A percentile compares a stretch with the other conserved stretches of the same genome.
Conservation (phyloP, 1,140 invertebrate genomes). For the Zaprionus ghesquierei region DNA sequence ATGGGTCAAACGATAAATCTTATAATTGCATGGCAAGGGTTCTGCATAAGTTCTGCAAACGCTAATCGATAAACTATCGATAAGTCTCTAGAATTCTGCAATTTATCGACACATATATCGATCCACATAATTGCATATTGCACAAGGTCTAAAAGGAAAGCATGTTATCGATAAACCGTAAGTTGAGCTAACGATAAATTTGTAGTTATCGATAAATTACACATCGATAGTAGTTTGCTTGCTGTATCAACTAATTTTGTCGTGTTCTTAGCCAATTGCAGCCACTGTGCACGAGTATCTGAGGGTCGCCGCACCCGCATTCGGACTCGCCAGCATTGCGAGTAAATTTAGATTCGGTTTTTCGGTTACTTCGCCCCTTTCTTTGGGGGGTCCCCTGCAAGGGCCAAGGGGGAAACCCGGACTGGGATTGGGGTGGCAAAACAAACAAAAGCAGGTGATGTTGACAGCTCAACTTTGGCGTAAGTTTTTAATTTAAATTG, state of each 20-base stretch:
- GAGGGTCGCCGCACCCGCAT: slow-evolving; percentile 7
- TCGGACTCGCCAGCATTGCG: background rate
- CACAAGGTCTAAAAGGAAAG: too few relatives aligned
- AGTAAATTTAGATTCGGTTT: slow-evolving; percentile 31
- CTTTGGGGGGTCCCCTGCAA: too few relatives aligned
- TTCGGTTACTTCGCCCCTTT: background rate
- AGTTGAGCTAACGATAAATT: too few relatives aligned
- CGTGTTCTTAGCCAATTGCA: background rate
- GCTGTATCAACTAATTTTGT: too few relatives aligned
- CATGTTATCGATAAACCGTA: too few relatives aligned
- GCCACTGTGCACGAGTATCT: slow-evolving; percentile 16
- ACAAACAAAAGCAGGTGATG: slow-evolving; percentile 62
- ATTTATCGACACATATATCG: background rate
- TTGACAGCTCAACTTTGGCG: slow-evolving; percentile 61
- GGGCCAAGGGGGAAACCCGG: background rate
- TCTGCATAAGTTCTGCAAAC: too few relatives aligned
- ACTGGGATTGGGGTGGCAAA: slow-evolving; percentile 14
- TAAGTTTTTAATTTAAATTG: slow-evolving; percentile 57
- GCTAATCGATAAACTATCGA: background rate
- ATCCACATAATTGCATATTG: too few relatives aligned
- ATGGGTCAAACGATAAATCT: too few relatives aligned
- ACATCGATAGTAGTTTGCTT: too few relatives aligned
- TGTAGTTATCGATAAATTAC: too few relatives aligned
- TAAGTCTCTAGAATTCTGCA: background rate
- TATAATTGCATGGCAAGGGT: too few relatives aligned